These are phyloP conservation scores for Anarsia innoxiella DNA, from an alignment of 2,888 invertebrate genomes.

Conservation along the genomic window DNA sequence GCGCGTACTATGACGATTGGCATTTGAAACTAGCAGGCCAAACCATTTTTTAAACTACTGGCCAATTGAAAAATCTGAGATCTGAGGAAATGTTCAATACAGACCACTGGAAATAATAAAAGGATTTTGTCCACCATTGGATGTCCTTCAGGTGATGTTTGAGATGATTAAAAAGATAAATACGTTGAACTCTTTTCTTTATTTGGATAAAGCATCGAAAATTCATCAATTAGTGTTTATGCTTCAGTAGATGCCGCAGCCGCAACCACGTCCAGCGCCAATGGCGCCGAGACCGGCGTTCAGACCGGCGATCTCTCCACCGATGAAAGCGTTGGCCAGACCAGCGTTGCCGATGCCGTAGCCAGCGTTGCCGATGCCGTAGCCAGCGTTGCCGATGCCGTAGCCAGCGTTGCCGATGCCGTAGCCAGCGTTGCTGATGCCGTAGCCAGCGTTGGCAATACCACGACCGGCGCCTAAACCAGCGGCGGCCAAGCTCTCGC, in stretches of 20 bases:
- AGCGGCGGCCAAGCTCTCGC: constrained; percentile 23
- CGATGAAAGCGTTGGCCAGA: neutral
- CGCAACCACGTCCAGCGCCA: neutral
- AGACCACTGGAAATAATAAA: no score
- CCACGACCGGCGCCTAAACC: neutral
- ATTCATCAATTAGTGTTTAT: no score
- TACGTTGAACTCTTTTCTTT: no score
- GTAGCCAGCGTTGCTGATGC: neutral
- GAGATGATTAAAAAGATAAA: no score
- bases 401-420: constrained; percentile 28
- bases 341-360: neutral
- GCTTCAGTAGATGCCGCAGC: neutral
- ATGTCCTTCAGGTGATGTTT: no score
- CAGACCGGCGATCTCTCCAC: neutral
- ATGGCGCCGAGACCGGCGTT: neutral
- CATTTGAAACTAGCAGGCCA: no score
- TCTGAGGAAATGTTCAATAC: no score
- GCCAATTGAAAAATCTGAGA: no score
- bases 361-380: neutral
- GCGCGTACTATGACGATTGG: no score
- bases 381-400: constrained; percentile 22
- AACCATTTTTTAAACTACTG: no score
- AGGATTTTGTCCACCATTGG: no score
- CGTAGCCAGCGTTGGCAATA: neutral
- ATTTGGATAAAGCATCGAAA: no score